Evolutionary conservation across 2,888 invertebrate species (phyloP).

Genomic region (Homarus gammarus): DNA sequence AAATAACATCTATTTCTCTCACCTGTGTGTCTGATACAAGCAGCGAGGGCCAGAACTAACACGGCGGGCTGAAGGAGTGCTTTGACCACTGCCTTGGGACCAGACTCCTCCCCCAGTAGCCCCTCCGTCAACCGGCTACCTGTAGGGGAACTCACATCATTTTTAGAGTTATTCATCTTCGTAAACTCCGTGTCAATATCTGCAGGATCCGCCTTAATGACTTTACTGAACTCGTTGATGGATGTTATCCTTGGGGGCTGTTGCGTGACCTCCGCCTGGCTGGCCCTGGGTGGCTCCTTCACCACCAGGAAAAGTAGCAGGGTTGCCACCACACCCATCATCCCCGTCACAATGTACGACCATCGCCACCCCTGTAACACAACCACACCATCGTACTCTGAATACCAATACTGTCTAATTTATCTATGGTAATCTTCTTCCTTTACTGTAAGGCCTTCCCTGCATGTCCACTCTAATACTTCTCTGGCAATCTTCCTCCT

Average conservation of each 20-base stretch:
- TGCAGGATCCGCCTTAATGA: not conserved
- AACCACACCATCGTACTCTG: not conserved
- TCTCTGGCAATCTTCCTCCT: too few species aligned
- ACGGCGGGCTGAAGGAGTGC: constrained; percentile 30
- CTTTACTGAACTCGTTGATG: not conserved
- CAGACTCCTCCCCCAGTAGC: not conserved
- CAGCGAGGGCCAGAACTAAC: constrained; percentile 59
- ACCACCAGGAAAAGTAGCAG: constrained; percentile 78
- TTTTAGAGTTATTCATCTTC: not conserved
- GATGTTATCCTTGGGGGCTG: not conserved
- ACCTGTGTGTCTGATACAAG: constrained; percentile 74
- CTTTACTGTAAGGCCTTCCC: too few species aligned
- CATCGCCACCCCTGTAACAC: constrained; percentile 79
- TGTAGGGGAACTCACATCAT: not conserved
- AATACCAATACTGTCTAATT: too few species aligned
- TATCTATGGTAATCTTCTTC: too few species aligned
- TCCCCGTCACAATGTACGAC: constrained; percentile 79
- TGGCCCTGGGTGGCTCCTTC: constrained; percentile 78
- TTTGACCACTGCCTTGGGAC: constrained; percentile 30
- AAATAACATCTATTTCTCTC: not conserved
- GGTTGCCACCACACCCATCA: constrained; percentile 79
- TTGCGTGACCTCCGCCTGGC: constrained; percentile 2
- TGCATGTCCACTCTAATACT: too few species aligned
- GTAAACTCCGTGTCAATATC: not conserved
- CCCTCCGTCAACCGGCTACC: not conserved